These are phyloP conservation scores for Oophaga pumilio DNA, from an alignment of 2,113 vertebrate species.

Conservation along the genomic window DNA sequence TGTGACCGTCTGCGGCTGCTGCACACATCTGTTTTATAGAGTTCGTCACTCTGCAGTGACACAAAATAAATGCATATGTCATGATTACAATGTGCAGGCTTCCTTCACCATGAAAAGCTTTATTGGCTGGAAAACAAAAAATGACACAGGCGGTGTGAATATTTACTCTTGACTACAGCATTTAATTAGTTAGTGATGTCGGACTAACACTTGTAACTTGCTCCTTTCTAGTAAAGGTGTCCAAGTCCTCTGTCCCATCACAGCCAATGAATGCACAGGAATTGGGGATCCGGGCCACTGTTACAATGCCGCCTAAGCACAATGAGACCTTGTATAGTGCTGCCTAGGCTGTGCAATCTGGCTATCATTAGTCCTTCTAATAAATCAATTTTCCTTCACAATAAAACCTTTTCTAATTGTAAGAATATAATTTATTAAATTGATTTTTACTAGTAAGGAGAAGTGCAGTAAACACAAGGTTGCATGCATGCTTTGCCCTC, in stretches of 20 bases:
- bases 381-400: conserved; percentile 33
- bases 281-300: neutral
- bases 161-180: conserved; percentile 36
- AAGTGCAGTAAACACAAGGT: conserved; percentile 49
- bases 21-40: conserved; percentile 39
- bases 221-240: conserved; percentile 26
- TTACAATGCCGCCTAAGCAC: conserved; percentile 7
- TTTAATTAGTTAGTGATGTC: conserved; percentile 28
- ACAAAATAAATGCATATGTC: conserved; percentile 46
- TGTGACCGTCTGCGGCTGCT: neutral
- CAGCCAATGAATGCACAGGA: neutral
- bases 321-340: conserved; percentile 7
- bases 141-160: conserved; percentile 38
- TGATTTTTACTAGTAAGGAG: conserved; percentile 39
- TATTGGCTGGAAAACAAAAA: conserved; percentile 44
- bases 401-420: conserved; percentile 44
- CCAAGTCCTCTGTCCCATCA: neutral
- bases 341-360: conserved; percentile 31
- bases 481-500: conserved; percentile 45
- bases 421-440: conserved; percentile 49
- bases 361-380: conserved; percentile 13
- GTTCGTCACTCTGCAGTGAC: conserved; percentile 38
- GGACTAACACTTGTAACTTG: conserved; percentile 4
- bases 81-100: conserved; percentile 44
- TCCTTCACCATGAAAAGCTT: conserved; percentile 48